Evolutionary conservation across 2,888 invertebrate genomes (phyloP), one percentile per base, ranked within the genome.

Genomic region (Pheosia gnoma): DNA sequence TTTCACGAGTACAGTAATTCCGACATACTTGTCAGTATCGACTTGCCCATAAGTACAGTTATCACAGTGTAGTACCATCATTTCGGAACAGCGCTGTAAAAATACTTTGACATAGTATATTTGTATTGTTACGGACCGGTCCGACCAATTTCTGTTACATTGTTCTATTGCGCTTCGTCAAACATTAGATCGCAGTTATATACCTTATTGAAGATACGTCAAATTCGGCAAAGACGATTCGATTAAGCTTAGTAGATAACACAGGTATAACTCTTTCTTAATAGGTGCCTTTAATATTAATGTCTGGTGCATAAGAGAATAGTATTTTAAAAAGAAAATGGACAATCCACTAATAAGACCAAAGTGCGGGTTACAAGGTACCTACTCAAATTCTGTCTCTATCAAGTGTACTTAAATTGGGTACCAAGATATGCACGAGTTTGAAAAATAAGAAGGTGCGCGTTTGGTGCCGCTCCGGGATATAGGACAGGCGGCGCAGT

Each of bases 401-500:
- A 25, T 25, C 25, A 25, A 25, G 25, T 25, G 2, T 25, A 25
- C 25, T 2, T 25, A 25, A 25, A 25, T 25, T 25, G 2, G 1
- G 25, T 25, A 25, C 25, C 25, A 25, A 56, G 70, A 68, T 61
- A 65, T 59, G 56, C 61, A 59, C 56, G 56, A 60, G 63, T 66
- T 73, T 73, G 64, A 72, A 71, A 79, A 80, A 81, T 80, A 81
- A 78, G 69, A 72, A 73, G 74, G 69, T 69, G 65, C 60, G 68
- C 70, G 64, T 63, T 61, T 66, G 52, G 78, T 83, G 81, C 68
- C 70, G 83, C 85, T 81, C 64, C 81, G 82, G 76, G 84, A 89
- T 87, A 81, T 89, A 84, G 89, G 86, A 78, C 88, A 81, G 70
- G 70, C 79, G 71, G 72, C 25, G 2, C 25, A 25, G 25, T 25